Conservation (phyloP, 2,797 vertebrate genomes). For the Danio choprae region DNA sequence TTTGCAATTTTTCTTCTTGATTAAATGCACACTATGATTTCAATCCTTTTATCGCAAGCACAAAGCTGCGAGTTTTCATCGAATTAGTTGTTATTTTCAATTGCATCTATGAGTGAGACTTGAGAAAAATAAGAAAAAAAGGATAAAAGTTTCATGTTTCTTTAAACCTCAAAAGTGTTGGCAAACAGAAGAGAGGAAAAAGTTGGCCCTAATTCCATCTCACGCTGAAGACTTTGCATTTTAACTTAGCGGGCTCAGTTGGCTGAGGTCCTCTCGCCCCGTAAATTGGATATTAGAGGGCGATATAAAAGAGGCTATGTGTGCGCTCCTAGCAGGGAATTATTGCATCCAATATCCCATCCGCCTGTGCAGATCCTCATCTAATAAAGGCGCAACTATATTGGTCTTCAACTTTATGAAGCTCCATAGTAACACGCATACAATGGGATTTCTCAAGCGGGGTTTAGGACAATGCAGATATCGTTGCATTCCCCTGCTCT, state of each 20-base stretch:
- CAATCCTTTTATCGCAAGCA: constrained; percentile 56
- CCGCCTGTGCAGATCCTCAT: constrained; percentile 76
- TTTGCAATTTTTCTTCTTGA: too few species aligned
- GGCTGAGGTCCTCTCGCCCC: constrained; percentile 77
- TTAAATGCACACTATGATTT: neutral
- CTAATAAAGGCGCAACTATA: constrained; percentile 79
- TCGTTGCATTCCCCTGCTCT: constrained; percentile 74
- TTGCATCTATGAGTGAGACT: constrained; percentile 70
- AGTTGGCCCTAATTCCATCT: constrained; percentile 82
- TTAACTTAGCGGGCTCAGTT: constrained; percentile 82
- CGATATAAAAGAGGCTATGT: constrained; percentile 82
- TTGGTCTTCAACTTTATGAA: constrained; percentile 82
- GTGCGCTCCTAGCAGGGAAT: constrained; percentile 79
- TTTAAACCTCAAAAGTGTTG: constrained; percentile 79
- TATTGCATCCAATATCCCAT: constrained; percentile 82
- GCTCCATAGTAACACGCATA: constrained; percentile 76
- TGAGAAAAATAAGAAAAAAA: constrained; percentile 24
- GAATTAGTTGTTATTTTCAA: constrained; percentile 71
- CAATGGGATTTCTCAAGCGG: constrained; percentile 82
- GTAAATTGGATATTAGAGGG: constrained; percentile 85
- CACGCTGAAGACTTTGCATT: constrained; percentile 79
- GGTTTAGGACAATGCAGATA: constrained; percentile 78
- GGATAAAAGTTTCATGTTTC: constrained; percentile 77
- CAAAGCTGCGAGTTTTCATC: constrained; percentile 52
- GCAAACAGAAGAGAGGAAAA: constrained; percentile 76